Percentiles rank a stretch among this genome's conserved stretches.
Evolutionary conservation across 2,888 invertebrate genomes (phyloP).

Genomic region (Atrina japonica): DNA sequence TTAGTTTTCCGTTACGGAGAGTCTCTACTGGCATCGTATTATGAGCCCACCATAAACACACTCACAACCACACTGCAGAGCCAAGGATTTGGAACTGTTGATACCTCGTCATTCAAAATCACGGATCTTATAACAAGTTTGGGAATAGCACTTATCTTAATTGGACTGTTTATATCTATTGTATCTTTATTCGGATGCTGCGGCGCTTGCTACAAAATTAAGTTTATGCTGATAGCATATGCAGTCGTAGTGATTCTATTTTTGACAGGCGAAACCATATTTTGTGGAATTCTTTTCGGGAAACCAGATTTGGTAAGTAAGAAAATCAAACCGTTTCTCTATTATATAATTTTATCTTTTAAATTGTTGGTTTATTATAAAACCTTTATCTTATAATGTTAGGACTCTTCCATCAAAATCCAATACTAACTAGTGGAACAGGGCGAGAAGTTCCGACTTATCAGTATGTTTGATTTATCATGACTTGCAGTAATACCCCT

Average conservation of each 20-base stretch:
- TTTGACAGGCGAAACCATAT: constrained; percentile 48
- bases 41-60: constrained; percentile 41
- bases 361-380: neutral
- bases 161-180: constrained; percentile 55
- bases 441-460: no score
- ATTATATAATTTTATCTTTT: no score
- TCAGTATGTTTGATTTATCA: no score
- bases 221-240: constrained; percentile 53
- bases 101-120: constrained; percentile 45
- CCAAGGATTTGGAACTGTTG: constrained; percentile 31
- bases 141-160: constrained; percentile 59
- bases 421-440: no score
- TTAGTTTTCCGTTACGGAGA: constrained; percentile 51
- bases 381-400: neutral
- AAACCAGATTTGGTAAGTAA: constrained; percentile 52
- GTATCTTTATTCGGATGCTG: constrained; percentile 61
- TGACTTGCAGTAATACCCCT: no score
- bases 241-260: constrained; percentile 47
- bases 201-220: constrained; percentile 63
- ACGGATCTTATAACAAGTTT: constrained; percentile 47
- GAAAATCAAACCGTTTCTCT: no score
- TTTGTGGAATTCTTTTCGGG: constrained; percentile 55
- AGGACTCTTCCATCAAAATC: no score
- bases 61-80: constrained; percentile 36
- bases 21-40: constrained; percentile 45